These are phyloP conservation scores for Malurus melanocephalus DNA, from an alignment of 2,113 vertebrate genomes.

Conservation along the genomic window DNA sequence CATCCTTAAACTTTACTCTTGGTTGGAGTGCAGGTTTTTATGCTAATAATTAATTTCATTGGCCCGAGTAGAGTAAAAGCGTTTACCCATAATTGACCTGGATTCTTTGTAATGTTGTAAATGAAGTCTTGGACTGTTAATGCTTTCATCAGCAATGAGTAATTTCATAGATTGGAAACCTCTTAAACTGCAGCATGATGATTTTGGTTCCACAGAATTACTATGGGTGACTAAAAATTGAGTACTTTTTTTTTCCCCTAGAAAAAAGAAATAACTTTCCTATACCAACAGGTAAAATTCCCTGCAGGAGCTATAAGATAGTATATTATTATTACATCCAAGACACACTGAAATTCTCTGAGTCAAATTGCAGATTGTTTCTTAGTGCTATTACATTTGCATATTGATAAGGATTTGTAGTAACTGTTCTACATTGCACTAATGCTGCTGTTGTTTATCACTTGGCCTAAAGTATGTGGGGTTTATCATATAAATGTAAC, in stretches of 20 bases:
- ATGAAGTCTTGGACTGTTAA: slow-evolving; percentile 11
- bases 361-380: background rate
- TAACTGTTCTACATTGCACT: background rate
- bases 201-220: background rate
- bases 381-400: background rate
- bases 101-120: slow-evolving; percentile 3
- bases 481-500: background rate
- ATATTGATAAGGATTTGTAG: background rate
- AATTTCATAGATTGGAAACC: slow-evolving; percentile 9
- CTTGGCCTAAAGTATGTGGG: background rate
- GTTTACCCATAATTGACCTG: slow-evolving; percentile 3
- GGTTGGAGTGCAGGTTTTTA: background rate
- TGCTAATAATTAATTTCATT: background rate
- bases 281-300: background rate
- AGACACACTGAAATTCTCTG: background rate
- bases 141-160: slow-evolving; percentile 22
- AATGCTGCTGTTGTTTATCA: background rate
- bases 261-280: background rate
- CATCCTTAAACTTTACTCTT: background rate
- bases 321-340: background rate
- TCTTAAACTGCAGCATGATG: background rate
- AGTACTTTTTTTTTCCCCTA: background rate
- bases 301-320: background rate
- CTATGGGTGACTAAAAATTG: background rate
- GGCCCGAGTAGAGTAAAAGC: background rate